These are phyloP conservation scores for Meteorus cinctellus DNA, from an alignment of 2,888 invertebrate genomes.

Conservation along the genomic window DNA sequence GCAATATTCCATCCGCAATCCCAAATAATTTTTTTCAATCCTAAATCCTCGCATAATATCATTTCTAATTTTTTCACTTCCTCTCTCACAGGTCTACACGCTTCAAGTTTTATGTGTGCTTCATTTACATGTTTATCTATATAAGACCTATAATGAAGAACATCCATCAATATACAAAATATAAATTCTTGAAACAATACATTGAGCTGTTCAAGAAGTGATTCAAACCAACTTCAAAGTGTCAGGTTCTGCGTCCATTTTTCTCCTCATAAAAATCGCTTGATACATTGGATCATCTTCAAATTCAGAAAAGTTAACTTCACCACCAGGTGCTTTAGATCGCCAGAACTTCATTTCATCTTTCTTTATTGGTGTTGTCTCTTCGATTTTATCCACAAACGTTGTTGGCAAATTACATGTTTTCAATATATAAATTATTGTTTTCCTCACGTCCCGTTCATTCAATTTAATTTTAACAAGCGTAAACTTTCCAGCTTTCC, in stretches of 20 bases:
- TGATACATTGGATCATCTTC: constrained; percentile 76
- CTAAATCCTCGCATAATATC: constrained; percentile 76
- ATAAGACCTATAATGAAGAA: constrained; percentile 78
- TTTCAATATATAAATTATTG: constrained; percentile 84
- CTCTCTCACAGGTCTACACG: constrained; percentile 80
- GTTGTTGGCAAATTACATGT: constrained; percentile 91
- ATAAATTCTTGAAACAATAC: background rate
- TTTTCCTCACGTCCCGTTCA: constrained; percentile 81
- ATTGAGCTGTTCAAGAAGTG: background rate
- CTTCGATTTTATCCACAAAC: constrained; percentile 87
- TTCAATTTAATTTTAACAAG: constrained; percentile 84
- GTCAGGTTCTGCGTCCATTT: constrained; percentile 72
- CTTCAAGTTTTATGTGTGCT: constrained; percentile 81
- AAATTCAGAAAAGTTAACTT: constrained; percentile 66
- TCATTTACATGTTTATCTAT: constrained; percentile 80
- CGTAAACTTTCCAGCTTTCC: constrained; percentile 79
- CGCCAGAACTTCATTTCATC: constrained; percentile 62
- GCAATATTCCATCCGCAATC: constrained; percentile 92
- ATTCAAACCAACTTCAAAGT: constrained; percentile 65
- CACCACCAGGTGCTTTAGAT: constrained; percentile 55
- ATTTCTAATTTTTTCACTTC: constrained; percentile 83
- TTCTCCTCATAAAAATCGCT: constrained; percentile 74
- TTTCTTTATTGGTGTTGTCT: constrained; percentile 76
- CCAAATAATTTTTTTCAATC: constrained; percentile 80
- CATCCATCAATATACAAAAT: background rate